Evolutionary conservation across 2,888 invertebrate genomes (phyloP), one percentile per base, ranked within the genome.

Genomic region (Agrilus biguttatus): DNA sequence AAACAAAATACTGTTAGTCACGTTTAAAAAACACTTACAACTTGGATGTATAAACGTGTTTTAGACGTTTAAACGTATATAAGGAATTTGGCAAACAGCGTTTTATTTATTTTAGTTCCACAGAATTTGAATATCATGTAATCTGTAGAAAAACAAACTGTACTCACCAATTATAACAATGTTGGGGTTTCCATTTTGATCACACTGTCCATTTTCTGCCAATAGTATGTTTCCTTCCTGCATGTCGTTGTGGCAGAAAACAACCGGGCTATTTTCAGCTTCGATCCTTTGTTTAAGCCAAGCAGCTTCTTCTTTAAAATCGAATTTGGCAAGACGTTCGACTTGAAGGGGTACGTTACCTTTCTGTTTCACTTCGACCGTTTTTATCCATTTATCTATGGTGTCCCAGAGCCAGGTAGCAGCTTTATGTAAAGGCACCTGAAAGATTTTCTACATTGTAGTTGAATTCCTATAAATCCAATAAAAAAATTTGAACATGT

Each of bases 371-470:
- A 67, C 66, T 7, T 69, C 68, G 3, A 77, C 72, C 0, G 74
- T 77, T 40, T 72, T 72, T 47, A 80, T 60, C 83, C 84, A 91
- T 58, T 83, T 81, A 21, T 75, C 73, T 72, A 92, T 83, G 3
- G 88, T 91, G 55, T 91, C 87, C 83, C 89, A 91, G 0, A 97
- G 66, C 89, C 95, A 97, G 44, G 83, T 81, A 0, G 97, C 95
- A 55, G 93, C 91, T 66, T 98, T 98, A 53, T 85, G 87, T 50
- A 98, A 78, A 0, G 98, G 98, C 50, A 98, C 66, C 65, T 66
- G 58, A 51, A 63, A 53, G 34, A n/a, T 32, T 37, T 37, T 39
- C 14, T 8, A 19, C 36, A 35, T 23, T 43, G 39, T 40, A 47
- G 42, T 43, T 42, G 28, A 33, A 34, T 37, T 28, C 8, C 42